Evolutionary conservation across 2,888 invertebrate species (phyloP).

Genomic region (Dasysyrphus tricinctus): DNA sequence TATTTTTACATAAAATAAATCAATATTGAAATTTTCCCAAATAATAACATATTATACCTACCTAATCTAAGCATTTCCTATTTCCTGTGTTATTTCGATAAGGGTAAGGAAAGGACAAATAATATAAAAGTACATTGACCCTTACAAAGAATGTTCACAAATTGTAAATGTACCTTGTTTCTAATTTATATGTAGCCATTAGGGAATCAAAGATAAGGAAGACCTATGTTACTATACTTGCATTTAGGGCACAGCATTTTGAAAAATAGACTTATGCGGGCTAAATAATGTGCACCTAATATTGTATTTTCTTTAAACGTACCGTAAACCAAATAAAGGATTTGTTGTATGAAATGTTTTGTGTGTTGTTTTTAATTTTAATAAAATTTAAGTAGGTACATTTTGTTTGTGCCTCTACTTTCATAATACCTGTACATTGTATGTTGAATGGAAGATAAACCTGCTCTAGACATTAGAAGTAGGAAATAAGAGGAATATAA

Average conservation of each 20-base stretch:
- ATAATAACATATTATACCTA: constrained; percentile 9
- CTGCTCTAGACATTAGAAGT: too few relatives aligned
- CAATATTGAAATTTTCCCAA: constrained; percentile 10
- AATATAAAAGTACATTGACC: constrained; percentile 2
- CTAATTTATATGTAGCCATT: constrained; percentile 18
- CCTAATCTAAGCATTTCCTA: constrained; percentile 6
- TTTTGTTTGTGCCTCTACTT: too few relatives aligned
- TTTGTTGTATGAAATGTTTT: neutral
- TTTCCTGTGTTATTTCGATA: constrained; percentile 17
- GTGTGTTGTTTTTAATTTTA: neutral
- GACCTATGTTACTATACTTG: neutral
- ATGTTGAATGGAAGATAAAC: too few relatives aligned
- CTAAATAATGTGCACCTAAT: neutral
- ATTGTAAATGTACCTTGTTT: constrained; percentile 27
- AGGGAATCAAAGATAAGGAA: constrained; percentile 26
- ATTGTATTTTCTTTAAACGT: neutral
- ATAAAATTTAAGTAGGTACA: neutral
- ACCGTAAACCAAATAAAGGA: neutral
- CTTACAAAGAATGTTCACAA: constrained; percentile 9
- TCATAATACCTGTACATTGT: too few relatives aligned
- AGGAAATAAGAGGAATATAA: too few relatives aligned
- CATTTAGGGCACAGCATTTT: constrained; percentile 2
- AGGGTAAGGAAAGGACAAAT: constrained; percentile 13
- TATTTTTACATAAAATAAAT: constrained; percentile 4
- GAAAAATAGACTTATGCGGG: constrained; percentile 10